Base-by-base conservation (phyloP, 2,888 invertebrate species). In the Macrophya annulata region DNA sequence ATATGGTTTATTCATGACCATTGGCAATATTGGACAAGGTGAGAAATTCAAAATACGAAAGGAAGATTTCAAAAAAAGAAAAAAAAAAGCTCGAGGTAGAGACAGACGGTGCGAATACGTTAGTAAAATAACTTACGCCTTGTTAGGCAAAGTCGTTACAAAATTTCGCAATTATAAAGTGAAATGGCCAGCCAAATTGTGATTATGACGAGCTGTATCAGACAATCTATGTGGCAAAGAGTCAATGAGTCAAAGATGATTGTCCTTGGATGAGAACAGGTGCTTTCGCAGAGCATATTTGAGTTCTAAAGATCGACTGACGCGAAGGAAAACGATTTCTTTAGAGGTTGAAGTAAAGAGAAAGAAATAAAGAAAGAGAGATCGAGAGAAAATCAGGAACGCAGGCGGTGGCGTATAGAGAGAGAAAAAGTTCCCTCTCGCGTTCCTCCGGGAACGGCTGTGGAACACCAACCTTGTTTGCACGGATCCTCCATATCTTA, bases 401-500 rank as follows among this genome's bases (percentile, higher is more conserved):
- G 15, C 71, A 71, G 25, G 40, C 31, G 17, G 17, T 62, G 25
- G 62, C 62, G 21, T 62, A 71, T 37, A 71, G n/a, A 68, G 31
- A 68, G 68, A 37, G 17, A 45, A 45, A 74, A 74, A 74, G 72
- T 74, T 74, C 31, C 31, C 31, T 37, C 37, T 68, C n/a, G 45
- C 48, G 65, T 83, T 83, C 83, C 83, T 83, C 51, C 83, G 83
- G 83, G 83, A 83, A 71, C 48, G 68, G 83, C 17, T 43, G 25
- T n/a, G 48, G 83, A 83, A 71, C 68, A 68, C 71, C 83, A 68
- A 71, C 83, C 71, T 83, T 71, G 68, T 83, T 48, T 51, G 83
- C 48, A 68, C 83, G 68, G 55, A 62, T 68, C 48, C 83, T 83
- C 68, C 83, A 83, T 83, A 83, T 83, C 83, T 83, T 83, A 83